These are phyloP conservation scores for Micropoecilia bifurca DNA, from an alignment of 2,797 vertebrate genomes.

Conservation along the genomic window DNA sequence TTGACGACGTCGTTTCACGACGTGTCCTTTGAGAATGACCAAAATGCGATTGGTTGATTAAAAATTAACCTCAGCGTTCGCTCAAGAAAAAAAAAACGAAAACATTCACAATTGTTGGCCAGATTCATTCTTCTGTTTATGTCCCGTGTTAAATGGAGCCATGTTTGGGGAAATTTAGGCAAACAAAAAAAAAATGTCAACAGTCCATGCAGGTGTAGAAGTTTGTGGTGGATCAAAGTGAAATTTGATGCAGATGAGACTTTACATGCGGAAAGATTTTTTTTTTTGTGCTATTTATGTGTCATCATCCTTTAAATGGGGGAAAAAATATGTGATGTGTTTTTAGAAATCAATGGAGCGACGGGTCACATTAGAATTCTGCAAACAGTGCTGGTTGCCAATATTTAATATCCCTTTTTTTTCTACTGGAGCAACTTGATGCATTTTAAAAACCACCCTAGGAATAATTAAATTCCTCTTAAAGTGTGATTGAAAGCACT, in stretches of 20 bases:
- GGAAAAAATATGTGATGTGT: not conserved
- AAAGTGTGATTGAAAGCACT: not conserved
- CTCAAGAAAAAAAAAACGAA: not conserved
- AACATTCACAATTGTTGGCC: not conserved
- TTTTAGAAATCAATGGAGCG: slow-evolving; percentile 1
- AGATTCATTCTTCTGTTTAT: not conserved
- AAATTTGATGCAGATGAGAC: slow-evolving; percentile 7
- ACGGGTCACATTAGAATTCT: slow-evolving; percentile 7
- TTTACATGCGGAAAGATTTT: slow-evolving; percentile 1
- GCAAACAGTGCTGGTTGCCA: not conserved
- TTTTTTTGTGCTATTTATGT: not conserved
- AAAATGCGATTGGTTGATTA: not conserved
- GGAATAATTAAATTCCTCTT: not conserved
- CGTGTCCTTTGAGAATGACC: not conserved
- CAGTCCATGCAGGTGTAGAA: not conserved
- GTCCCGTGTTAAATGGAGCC: not conserved
- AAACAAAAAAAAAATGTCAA: slow-evolving; percentile 19
- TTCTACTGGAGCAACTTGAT: not conserved
- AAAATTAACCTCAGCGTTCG: not conserved
- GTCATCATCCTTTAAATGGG: slow-evolving; percentile 24
- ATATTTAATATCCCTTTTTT: not conserved
- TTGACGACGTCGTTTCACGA: not conserved
- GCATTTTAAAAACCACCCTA: not conserved
- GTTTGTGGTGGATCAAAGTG: slow-evolving; percentile 32
- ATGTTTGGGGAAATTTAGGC: slow-evolving; percentile 25